phyloP scores from a whole-genome alignment of 2,113 vertebrate species.

The Poicephalus gulielmi region DNA sequence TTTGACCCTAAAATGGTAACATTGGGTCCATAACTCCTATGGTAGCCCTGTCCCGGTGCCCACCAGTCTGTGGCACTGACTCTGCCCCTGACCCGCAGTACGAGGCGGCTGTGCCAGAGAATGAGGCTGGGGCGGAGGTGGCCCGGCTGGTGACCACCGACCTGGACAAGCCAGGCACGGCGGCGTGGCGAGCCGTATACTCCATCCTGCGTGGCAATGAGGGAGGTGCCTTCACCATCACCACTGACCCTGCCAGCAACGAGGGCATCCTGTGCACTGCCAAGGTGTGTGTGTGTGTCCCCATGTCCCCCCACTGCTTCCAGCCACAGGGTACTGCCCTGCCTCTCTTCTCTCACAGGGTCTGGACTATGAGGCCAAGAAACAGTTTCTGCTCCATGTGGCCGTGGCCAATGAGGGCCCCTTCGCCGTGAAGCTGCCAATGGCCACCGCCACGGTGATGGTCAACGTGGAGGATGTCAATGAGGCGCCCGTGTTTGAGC shows the following conservation, averaged over 20 bases:
- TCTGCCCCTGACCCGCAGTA: constrained; percentile 68
- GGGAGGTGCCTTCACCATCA: constrained; percentile 71
- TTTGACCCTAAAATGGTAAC: constrained; percentile 70
- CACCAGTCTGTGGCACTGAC: accelerated
- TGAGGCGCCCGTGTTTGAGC: constrained; percentile 78
- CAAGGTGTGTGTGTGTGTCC: constrained; percentile 58
- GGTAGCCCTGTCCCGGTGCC: background rate
- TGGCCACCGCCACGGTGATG: constrained; percentile 81
- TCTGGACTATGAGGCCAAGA: constrained; percentile 84
- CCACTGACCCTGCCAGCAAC: constrained; percentile 75
- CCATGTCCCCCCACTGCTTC: accelerated
- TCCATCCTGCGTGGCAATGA: constrained; percentile 79
- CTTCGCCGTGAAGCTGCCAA: constrained; percentile 68
- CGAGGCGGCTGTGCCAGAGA: constrained; percentile 72
- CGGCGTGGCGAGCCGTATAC: constrained; percentile 83
- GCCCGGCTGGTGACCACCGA: constrained; percentile 77
- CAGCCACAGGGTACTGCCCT: accelerated
- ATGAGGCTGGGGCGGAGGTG: constrained; percentile 62
- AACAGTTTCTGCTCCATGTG: constrained; percentile 75
- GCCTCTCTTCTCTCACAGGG: constrained; percentile 59
- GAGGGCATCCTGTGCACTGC: constrained; percentile 83
- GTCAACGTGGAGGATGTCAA: constrained; percentile 85
- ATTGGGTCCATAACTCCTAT: accelerated
- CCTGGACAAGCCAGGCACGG: constrained; percentile 70
- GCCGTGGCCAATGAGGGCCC: constrained; percentile 80